Conservation (phyloP, 2,888 invertebrate genomes). For the Phortica okadai region DNA sequence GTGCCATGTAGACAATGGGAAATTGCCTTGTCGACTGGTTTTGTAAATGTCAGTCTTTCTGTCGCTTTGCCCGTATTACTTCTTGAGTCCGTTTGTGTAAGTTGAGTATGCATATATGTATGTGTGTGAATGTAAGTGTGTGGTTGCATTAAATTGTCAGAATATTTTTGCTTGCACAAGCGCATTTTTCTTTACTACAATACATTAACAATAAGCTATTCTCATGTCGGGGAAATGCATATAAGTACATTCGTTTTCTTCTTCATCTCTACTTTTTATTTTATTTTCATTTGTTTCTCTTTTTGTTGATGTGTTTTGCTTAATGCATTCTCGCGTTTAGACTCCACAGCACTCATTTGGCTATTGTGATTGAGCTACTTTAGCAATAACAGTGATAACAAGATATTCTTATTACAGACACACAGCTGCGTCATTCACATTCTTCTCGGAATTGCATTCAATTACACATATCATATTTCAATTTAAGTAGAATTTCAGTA, state of each 20-base stretch:
- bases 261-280: neutral
- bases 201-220: conserved; percentile 26
- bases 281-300: neutral
- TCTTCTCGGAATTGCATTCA: too few relatives aligned
- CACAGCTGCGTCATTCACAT: too few relatives aligned
- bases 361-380: too few relatives aligned
- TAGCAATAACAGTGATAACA: too few relatives aligned
- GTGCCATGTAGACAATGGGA: conserved; percentile 25
- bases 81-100: neutral
- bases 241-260: neutral
- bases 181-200: conserved; percentile 14
- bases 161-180: conserved; percentile 18
- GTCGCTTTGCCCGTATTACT: neutral
- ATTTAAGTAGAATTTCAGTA: too few relatives aligned
- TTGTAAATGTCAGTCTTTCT: neutral
- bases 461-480: too few relatives aligned
- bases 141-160: conserved; percentile 30
- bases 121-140: neutral
- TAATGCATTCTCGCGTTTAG: too few relatives aligned
- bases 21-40: conserved; percentile 29
- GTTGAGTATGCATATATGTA: neutral
- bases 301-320: neutral
- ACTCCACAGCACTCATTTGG: too few relatives aligned
- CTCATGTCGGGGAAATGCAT: conserved; percentile 26
- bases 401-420: too few relatives aligned